A percentile compares a stretch with the other conserved stretches of the same genome.
phyloP scores from a whole-genome alignment of 2,888 invertebrate species.

The Amblyjoppa proteus region DNA sequence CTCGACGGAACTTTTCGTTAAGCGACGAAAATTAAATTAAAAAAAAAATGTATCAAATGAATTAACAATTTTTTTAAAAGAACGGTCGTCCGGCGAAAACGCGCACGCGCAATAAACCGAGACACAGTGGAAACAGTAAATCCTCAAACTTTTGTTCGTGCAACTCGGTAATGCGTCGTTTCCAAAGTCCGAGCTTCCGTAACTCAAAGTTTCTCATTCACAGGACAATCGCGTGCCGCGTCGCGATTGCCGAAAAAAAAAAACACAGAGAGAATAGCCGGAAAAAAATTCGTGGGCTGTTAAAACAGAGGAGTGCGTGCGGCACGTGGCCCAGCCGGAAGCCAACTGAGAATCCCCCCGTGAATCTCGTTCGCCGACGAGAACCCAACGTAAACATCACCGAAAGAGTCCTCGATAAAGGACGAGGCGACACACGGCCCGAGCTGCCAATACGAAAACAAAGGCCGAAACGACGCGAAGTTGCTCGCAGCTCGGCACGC shows the following conservation, averaged over 20 bases:
- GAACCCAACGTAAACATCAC: slow-evolving; percentile 40
- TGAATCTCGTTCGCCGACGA: slow-evolving; percentile 24
- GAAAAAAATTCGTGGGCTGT: slow-evolving; percentile 6
- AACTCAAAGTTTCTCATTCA: neutral
- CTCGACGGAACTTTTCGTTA: neutral
- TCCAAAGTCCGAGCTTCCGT: neutral
- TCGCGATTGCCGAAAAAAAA: neutral
- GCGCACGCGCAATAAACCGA: neutral
- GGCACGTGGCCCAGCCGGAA: slow-evolving; percentile 53
- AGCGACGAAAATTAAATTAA: neutral
- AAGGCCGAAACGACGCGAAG: neutral
- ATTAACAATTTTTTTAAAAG: neutral
- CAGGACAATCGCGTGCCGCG: neutral
- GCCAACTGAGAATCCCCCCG: slow-evolving; percentile 45
- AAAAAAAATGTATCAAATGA: neutral
- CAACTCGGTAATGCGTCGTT: neutral
- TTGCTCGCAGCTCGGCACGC: neutral
- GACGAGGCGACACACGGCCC: neutral
- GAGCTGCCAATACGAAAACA: neutral
- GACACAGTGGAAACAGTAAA: neutral
- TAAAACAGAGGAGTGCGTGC: slow-evolving; percentile 51
- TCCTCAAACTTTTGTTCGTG: neutral
- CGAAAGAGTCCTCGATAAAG: slow-evolving; percentile 16
- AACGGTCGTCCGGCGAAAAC: neutral
- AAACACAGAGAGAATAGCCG: neutral